A percentile compares a stretch with the other conserved stretches of the same genome.
Evolutionary conservation across 2,888 invertebrate species (phyloP).

Genomic region (Onchidella celtica): DNA sequence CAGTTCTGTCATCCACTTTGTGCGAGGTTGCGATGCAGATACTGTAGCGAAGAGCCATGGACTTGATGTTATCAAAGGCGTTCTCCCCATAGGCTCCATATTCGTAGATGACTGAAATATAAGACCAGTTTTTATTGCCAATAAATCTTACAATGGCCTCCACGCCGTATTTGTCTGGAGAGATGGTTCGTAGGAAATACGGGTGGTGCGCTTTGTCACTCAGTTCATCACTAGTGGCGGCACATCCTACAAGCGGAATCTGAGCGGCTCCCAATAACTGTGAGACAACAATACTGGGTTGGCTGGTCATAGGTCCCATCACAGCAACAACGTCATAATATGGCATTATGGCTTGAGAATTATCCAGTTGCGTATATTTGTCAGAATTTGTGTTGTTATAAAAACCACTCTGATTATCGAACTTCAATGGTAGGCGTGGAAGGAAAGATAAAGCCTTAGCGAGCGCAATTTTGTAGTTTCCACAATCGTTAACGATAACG

Average conservation of each 20-base stretch:
- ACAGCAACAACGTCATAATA: constrained; percentile 60
- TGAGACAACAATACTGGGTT: constrained; percentile 59
- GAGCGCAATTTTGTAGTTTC: constrained; percentile 59
- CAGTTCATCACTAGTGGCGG: constrained; percentile 60
- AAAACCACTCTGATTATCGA: too few species aligned
- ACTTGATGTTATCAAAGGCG: constrained; percentile 54
- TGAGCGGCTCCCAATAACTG: constrained; percentile 50
- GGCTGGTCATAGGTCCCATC: constrained; percentile 59
- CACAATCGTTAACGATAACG: constrained; percentile 65
- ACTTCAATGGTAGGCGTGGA: constrained; percentile 15
- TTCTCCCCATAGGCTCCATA: constrained; percentile 82
- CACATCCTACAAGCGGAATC: constrained; percentile 53
- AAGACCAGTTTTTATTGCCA: constrained; percentile 85
- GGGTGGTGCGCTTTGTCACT: constrained; percentile 61
- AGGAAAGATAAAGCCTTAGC: constrained; percentile 64
- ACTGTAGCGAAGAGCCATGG: constrained; percentile 45
- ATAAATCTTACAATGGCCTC: constrained; percentile 61
- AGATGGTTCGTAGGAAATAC: constrained; percentile 65
- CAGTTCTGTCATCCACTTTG: neutral
- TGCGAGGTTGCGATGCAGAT: constrained; percentile 61
- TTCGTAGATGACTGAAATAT: constrained; percentile 87
- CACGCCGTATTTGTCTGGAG: constrained; percentile 62
- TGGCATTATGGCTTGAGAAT: neutral
- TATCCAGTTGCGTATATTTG: neutral
- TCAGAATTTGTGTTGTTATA: neutral